Evolutionary conservation across 1,140 invertebrate species (phyloP).

Genomic region (Adelges cooleyi): DNA sequence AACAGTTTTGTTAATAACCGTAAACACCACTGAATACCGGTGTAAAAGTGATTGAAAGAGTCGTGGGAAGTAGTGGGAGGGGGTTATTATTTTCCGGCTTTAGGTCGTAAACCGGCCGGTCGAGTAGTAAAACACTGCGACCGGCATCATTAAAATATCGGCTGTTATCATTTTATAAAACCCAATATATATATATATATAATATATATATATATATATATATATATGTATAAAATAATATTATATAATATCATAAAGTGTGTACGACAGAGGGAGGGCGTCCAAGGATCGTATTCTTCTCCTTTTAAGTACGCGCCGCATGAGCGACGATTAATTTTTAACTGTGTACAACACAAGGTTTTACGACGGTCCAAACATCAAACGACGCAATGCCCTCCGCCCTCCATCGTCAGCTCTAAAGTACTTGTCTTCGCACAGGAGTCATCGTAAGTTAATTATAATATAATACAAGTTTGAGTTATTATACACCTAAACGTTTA

Average conservation of each 20-base stretch:
- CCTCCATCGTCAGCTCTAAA: too few relatives aligned
- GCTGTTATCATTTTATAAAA: constrained; percentile 11
- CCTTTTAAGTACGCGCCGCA: not conserved
- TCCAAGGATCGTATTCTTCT: not conserved
- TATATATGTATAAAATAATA: too few relatives aligned
- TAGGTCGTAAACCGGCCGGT: not conserved
- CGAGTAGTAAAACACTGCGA: constrained; percentile 1
- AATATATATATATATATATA: not conserved
- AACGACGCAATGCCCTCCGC: not conserved
- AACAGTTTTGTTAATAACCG: constrained; percentile 1
- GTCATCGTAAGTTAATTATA: too few relatives aligned
- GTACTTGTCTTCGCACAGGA: too few relatives aligned
- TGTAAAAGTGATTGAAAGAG: too few relatives aligned
- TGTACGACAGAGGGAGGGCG: not conserved
- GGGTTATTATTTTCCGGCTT: not conserved
- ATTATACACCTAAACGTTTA: too few relatives aligned
- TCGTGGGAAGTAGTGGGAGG: not conserved
- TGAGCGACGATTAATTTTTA: not conserved
- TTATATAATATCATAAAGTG: too few relatives aligned
- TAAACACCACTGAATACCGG: not conserved
- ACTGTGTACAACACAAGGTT: not conserved
- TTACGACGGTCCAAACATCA: not conserved
- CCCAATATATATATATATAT: not conserved
- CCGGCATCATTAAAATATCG: not conserved
- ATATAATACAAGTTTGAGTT: too few relatives aligned